Conservation (phyloP, 2,797 vertebrate species). For the Psittacula echo region DNA sequence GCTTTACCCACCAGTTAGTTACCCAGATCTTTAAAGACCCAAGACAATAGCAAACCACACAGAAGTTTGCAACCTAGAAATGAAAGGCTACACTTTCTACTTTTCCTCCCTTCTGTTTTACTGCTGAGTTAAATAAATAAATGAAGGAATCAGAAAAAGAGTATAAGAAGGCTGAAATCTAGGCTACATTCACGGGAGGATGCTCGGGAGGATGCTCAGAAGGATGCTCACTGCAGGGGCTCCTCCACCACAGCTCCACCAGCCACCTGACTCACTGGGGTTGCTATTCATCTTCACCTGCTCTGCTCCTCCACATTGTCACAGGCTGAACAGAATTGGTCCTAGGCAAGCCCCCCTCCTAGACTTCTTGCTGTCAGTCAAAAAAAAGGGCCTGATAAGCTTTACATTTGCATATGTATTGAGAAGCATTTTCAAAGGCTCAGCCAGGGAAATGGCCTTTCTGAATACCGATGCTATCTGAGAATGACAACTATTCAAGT, state of each 20-base stretch:
- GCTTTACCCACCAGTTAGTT: background rate
- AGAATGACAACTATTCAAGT: conserved; percentile 37
- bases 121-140: background rate
- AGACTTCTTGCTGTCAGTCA: conserved; percentile 42
- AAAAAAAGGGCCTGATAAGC: conserved; percentile 36
- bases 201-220: background rate
- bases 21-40: background rate
- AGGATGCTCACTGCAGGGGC: background rate
- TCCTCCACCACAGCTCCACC: background rate
- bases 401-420: conserved; percentile 47
- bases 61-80: background rate
- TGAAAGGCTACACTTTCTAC: background rate
- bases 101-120: background rate
- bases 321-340: background rate
- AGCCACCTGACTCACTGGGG: background rate
- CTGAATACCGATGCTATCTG: conserved; percentile 64
- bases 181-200: background rate
- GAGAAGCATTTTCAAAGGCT: conserved; percentile 45
- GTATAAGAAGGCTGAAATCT: background rate
- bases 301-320: background rate
- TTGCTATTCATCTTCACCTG: background rate
- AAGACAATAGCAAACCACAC: background rate
- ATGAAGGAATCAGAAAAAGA: background rate
- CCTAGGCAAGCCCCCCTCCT: background rate
- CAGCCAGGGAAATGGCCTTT: conserved; percentile 28